A percentile compares a stretch with the other conserved stretches of the same genome.
These are phyloP conservation scores for Orchestia grillus DNA, from an alignment of 1,140 invertebrate species.

Conservation along the genomic window DNA sequence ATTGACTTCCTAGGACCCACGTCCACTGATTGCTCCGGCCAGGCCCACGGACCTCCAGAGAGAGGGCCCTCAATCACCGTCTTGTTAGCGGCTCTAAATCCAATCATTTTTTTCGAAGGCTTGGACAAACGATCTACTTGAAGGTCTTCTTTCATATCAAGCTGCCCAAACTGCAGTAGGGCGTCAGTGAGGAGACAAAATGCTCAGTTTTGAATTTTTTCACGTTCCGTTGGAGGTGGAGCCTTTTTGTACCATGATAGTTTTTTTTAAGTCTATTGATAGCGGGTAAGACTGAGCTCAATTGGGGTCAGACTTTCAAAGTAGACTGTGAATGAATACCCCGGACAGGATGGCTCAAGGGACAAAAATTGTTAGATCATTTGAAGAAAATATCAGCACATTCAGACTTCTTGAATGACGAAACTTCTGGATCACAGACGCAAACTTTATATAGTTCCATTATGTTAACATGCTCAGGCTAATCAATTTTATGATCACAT, in stretches of 20 bases:
- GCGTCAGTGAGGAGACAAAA: neutral
- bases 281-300: neutral
- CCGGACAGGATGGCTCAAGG: neutral
- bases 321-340: neutral
- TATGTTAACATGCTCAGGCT: neutral
- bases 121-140: neutral
- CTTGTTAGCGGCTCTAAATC: neutral
- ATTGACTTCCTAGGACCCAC: constrained; percentile 7
- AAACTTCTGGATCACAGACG: neutral
- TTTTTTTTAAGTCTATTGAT: neutral
- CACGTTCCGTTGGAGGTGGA: neutral
- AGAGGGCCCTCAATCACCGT: neutral
- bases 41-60: neutral
- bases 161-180: neutral
- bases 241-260: neutral
- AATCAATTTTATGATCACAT: neutral
- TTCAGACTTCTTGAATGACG: neutral
- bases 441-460: neutral
- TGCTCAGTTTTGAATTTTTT: neutral
- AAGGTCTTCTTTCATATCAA: constrained; percentile 20
- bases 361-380: neutral
- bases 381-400: neutral
- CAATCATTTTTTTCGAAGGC: constrained; percentile 38
- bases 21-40: neutral
- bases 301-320: neutral